Conservation (phyloP, 2,888 invertebrate genomes). For the Acanthococcus lagerstroemiae region DNA sequence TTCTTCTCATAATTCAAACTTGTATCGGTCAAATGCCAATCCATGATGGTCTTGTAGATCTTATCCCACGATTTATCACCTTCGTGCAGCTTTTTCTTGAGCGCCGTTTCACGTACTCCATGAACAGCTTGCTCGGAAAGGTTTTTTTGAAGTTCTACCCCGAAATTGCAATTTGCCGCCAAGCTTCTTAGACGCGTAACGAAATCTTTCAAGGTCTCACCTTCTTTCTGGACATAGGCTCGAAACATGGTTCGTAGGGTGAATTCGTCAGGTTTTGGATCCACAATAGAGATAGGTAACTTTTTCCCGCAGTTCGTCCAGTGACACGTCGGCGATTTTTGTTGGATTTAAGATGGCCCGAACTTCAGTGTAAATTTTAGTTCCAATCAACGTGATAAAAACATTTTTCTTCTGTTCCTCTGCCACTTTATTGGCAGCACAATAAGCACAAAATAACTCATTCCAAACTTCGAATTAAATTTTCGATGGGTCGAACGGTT, state of each 20-base stretch:
- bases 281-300: not conserved
- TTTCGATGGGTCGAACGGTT: not conserved
- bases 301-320: slow-evolving; percentile 3
- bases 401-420: not conserved
- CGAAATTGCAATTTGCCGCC: slow-evolving; percentile 1
- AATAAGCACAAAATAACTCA: not conserved
- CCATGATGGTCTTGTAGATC: not conserved
- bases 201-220: slow-evolving; percentile 5
- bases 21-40: not conserved
- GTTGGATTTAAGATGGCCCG: not conserved
- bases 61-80: slow-evolving; percentile 6
- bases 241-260: not conserved
- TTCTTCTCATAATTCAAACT: not conserved
- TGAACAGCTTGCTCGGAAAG: not conserved
- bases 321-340: not conserved
- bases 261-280: slow-evolving; percentile 4
- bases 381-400: slow-evolving; percentile 13
- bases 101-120: not conserved
- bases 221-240: not conserved
- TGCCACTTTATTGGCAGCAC: not conserved
- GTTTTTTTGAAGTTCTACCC: not conserved
- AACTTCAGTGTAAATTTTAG: not conserved
- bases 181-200: not conserved
- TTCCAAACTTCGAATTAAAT: not conserved
- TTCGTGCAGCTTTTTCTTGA: slow-evolving; percentile 15